Evolutionary conservation across 2,888 invertebrate genomes (phyloP), one percentile per base, ranked within the genome.

Genomic region (Metacarcinus magister): DNA sequence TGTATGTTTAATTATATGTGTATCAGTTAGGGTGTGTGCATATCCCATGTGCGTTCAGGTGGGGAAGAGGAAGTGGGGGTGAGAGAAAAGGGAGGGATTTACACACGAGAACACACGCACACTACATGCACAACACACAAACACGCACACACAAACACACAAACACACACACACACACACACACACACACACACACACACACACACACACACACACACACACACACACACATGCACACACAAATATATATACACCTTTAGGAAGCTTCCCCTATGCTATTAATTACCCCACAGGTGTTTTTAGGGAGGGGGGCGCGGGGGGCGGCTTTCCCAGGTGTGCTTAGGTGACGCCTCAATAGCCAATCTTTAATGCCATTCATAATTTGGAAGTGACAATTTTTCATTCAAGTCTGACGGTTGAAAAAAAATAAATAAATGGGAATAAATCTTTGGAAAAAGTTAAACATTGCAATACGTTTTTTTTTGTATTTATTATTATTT

Each of bases 221-320:
- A 54, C 54, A 54, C 54, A 54, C 54, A 54, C 54, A 54, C 54
- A 19, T 54, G 54, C 13, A 13, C 16, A 2, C 54, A 54, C 10
- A 39, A 39, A 39, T 39, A 39, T 39, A 39, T 39, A 39, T 39
- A 39, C 39, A 39, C 39, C 39, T 39, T 39, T 39, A 39, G 39
- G 16, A 54, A 54, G 19, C 16, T 19, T 19, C 54, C 2, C 54
- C 19, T 19, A 13, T 13, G 54, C 2, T 54, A 75, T 75, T 75
- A 75, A 75, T 75, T 75, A 75, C n/a, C 75, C n/a, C 75, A 75
- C 75, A 75, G 75, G 75, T 75, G 75, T 75, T 7, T 54, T 39
- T 39, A 2, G 54, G 54, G 54, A 54, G 16, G 54, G 16, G 54
- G 54, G 16, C 0, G 3, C 2, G 54, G 54, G 54, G 16, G 3